Conservation (phyloP, 2,113 vertebrate genomes). For the Lepisosteus oculatus region DNA sequence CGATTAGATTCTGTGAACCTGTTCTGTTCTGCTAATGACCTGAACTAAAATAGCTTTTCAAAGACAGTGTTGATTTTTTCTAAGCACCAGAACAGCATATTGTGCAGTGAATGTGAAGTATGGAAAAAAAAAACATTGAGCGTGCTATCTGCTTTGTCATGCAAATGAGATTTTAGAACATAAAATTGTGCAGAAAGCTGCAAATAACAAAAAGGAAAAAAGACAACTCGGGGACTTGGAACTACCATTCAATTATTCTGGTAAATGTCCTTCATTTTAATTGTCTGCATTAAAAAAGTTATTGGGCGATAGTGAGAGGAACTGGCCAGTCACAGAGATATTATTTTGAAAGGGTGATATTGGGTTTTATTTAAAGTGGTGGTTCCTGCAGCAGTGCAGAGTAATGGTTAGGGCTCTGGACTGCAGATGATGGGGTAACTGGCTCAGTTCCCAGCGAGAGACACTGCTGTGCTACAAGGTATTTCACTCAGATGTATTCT, state of each 20-base stretch:
- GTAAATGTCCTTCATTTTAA: too few species aligned
- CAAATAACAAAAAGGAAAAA: neutral
- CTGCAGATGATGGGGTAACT: too few species aligned
- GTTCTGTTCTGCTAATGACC: conserved; percentile 1
- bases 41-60: conserved; percentile 6
- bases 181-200: neutral
- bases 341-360: too few species aligned
- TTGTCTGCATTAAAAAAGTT: too few species aligned
- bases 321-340: too few species aligned
- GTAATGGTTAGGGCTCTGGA: too few species aligned
- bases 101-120: neutral
- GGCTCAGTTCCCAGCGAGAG: too few species aligned
- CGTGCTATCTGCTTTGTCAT: neutral
- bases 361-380: too few species aligned
- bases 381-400: too few species aligned
- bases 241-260: neutral
- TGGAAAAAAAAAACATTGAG: neutral
- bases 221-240: conserved; percentile 2
- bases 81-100: neutral
- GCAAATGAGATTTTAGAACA: conserved; percentile 8
- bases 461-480: too few species aligned
- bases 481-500: too few species aligned
- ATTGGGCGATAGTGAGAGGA: too few species aligned
- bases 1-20: neutral
- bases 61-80: conserved; percentile 1